Conservation (phyloP, 2,797 vertebrate genomes). For the Chiloscyllium punctatum region DNA sequence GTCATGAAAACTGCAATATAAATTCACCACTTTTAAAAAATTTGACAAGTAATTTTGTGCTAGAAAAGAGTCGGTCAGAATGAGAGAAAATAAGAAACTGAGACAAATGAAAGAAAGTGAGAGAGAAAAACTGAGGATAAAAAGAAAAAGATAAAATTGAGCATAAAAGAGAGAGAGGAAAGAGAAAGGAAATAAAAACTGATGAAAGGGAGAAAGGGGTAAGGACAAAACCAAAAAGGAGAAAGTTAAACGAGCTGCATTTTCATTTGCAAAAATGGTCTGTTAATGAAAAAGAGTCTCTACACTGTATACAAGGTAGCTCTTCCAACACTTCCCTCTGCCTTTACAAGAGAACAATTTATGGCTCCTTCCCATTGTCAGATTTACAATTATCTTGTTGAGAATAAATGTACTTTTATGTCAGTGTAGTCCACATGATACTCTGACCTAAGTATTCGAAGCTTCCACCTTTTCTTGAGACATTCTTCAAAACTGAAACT, state of each 20-base stretch:
- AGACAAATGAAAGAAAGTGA: not conserved
- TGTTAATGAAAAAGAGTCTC: not conserved
- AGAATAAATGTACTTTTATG: not conserved
- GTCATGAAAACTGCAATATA: not conserved
- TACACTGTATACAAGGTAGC: not conserved
- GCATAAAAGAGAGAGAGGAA: not conserved
- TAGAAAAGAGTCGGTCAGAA: not conserved
- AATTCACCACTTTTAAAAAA: not conserved
- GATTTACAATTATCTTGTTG: not conserved
- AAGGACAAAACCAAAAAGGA: not conserved
- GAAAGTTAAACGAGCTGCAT: not conserved
- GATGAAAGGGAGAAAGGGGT: not conserved
- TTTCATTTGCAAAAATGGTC: not conserved
- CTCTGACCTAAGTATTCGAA: not conserved
- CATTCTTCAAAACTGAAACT: not conserved
- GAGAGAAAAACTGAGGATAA: not conserved
- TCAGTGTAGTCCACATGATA: not conserved
- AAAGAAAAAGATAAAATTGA: not conserved
- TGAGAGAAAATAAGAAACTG: not conserved
- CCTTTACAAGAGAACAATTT: not conserved
- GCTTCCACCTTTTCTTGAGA: not conserved
- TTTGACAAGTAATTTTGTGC: not conserved
- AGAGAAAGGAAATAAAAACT: not conserved
- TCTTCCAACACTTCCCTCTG: not conserved
- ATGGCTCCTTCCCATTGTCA: not conserved